These are phyloP conservation scores for Jordanella pulchra DNA, from an alignment of 2,797 vertebrate genomes.

Conservation along the genomic window DNA sequence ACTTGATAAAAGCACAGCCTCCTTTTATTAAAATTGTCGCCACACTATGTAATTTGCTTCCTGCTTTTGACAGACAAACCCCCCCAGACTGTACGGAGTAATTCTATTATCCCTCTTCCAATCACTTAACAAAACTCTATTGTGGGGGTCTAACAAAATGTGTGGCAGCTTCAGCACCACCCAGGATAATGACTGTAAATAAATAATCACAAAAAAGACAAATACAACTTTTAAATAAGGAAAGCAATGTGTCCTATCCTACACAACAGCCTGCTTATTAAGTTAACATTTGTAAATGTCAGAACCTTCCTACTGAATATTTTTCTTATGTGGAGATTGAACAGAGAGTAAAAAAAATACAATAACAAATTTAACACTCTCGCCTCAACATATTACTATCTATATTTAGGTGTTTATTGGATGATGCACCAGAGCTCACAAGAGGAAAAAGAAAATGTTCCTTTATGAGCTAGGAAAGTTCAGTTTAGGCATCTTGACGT, in stretches of 20 bases:
- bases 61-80: conserved; percentile 62
- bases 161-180: conserved; percentile 50
- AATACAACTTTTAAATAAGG: conserved; percentile 14
- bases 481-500: too few relatives aligned
- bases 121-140: conserved; percentile 65
- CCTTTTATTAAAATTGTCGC: conserved; percentile 71
- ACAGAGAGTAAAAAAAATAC: conserved; percentile 33
- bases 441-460: conserved; percentile 62
- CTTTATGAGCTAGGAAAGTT: too few relatives aligned
- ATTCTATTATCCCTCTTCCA: conserved; percentile 66
- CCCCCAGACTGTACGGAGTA: conserved; percentile 56
- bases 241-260: conserved; percentile 45
- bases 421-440: conserved; percentile 69
- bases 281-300: conserved; percentile 54
- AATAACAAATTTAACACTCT: conserved; percentile 64
- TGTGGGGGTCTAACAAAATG: conserved; percentile 46
- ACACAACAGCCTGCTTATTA: conserved; percentile 13
- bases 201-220: conserved; percentile 42
- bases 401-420: conserved; percentile 55
- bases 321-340: conserved; percentile 34
- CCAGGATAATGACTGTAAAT: conserved; percentile 51
- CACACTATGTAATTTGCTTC: conserved; percentile 60
- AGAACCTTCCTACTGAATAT: conserved; percentile 43
- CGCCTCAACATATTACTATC: conserved; percentile 37
- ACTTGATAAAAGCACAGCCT: conserved; percentile 62